phyloP scores from a whole-genome alignment of 2,888 invertebrate genomes.

The Agriopis marginaria region DNA sequence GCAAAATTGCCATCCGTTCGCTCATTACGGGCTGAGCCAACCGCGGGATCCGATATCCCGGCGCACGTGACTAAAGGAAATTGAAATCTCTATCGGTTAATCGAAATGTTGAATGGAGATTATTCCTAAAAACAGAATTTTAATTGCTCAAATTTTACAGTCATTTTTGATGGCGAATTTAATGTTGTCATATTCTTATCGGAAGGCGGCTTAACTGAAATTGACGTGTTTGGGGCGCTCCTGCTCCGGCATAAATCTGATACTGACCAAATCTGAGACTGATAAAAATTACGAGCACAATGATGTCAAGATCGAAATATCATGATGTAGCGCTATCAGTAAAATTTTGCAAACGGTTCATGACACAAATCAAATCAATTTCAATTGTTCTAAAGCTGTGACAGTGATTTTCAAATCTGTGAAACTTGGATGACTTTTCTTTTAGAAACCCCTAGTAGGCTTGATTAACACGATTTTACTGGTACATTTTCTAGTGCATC shows the following conservation, averaged over 20 bases:
- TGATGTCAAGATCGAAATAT: conserved; percentile 3
- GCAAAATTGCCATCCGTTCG: conserved; percentile 82
- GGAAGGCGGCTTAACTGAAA: background rate
- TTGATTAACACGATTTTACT: background rate
- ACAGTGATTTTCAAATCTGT: background rate
- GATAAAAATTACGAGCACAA: background rate
- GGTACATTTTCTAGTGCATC: background rate
- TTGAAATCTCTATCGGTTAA: conserved; percentile 86
- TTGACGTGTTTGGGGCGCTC: conserved; percentile 5
- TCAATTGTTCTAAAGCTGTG: background rate
- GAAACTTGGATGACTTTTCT: background rate
- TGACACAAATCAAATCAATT: conserved; percentile 6
- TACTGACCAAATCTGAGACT: background rate
- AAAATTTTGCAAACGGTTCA: conserved; percentile 2
- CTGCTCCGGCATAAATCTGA: background rate
- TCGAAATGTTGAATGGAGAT: conserved; percentile 78
- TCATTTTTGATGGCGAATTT: conserved; percentile 4
- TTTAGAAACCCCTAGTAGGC: background rate
- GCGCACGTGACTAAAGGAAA: conserved; percentile 85
- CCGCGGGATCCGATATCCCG: conserved; percentile 82
- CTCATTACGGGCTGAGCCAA: conserved; percentile 83
- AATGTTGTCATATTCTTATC: conserved; percentile 12
- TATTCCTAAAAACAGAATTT: conserved; percentile 66
- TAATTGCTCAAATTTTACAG: conserved; percentile 54
- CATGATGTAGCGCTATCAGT: background rate